These are phyloP conservation scores for Pectinophora gossypiella DNA, from an alignment of 1,140 invertebrate species.

Conservation along the genomic window DNA sequence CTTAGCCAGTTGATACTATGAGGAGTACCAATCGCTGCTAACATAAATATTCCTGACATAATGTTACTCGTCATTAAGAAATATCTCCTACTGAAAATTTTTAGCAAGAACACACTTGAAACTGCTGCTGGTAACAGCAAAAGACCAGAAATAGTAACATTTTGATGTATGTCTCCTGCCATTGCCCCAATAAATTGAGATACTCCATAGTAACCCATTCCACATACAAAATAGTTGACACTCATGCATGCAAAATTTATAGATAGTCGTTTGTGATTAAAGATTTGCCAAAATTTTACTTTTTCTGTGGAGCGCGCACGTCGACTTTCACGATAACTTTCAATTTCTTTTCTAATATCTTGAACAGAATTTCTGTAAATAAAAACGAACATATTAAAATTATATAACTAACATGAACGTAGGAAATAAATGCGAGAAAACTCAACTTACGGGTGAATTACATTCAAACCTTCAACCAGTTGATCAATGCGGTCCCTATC, in stretches of 20 bases:
- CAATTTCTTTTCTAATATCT: too few species aligned
- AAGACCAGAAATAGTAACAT: constrained; percentile 80
- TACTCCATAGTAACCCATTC: constrained; percentile 84
- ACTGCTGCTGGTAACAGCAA: constrained; percentile 80
- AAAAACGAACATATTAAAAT: too few species aligned
- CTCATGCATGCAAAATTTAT: constrained; percentile 71
- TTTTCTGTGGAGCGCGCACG: too few species aligned
- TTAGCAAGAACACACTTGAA: constrained; percentile 78
- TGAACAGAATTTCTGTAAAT: too few species aligned
- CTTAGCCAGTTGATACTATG: constrained; percentile 26
- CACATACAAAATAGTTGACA: constrained; percentile 81
- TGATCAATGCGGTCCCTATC: constrained; percentile 32
- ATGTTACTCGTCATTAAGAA: constrained; percentile 78
- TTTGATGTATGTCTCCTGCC: constrained; percentile 82
- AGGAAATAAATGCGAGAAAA: too few species aligned
- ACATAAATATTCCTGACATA: constrained; percentile 76
- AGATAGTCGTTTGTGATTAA: constrained; percentile 35
- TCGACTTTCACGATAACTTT: too few species aligned
- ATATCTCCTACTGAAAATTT: constrained; percentile 76
- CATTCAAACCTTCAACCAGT: neutral
- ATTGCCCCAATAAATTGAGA: constrained; percentile 83
- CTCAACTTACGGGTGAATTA: neutral
- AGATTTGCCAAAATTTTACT: constrained; percentile 44
- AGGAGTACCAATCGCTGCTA: constrained; percentile 75
- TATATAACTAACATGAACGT: too few species aligned